A percentile compares a stretch with the other conserved stretches of the same genome.
Conservation (phyloP, 2,797 vertebrate species). For the Sandelia bainsii region DNA sequence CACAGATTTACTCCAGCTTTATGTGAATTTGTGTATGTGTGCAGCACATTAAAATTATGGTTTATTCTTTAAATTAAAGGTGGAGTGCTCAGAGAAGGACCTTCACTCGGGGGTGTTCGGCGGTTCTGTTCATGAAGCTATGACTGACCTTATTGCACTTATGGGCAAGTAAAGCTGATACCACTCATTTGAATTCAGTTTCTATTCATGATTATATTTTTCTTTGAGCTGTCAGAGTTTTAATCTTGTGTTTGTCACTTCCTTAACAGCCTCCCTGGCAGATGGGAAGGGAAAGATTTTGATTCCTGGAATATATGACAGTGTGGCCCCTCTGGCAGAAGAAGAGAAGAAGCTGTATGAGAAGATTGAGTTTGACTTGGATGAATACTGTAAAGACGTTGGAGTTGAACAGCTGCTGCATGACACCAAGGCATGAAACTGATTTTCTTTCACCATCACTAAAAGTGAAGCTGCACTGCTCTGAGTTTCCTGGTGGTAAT, state of each 20-base stretch:
- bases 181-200: not conserved
- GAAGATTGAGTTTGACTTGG: constrained; percentile 93
- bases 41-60: accelerated
- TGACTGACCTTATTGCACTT: constrained; percentile 93
- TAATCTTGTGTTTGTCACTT: not conserved
- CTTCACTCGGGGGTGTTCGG: constrained; percentile 98
- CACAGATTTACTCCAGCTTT: not conserved
- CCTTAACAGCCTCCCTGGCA: constrained; percentile 85
- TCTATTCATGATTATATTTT: not conserved
- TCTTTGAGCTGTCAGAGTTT: not conserved
- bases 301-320: constrained; percentile 88
- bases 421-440: constrained; percentile 85
- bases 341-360: constrained; percentile 91
- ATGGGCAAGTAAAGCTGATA: constrained; percentile 87
- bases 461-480: not conserved
- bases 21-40: not conserved
- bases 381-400: constrained; percentile 90
- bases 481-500: accelerated
- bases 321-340: constrained; percentile 87
- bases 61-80: constrained; percentile 71
- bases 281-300: constrained; percentile 90
- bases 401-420: constrained; percentile 88
- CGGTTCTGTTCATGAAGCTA: constrained; percentile 95
- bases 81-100: constrained; percentile 90
- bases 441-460: not conserved